phyloP scores from a whole-genome alignment of 2,888 invertebrate species.

The Trachelus iudaicus region DNA sequence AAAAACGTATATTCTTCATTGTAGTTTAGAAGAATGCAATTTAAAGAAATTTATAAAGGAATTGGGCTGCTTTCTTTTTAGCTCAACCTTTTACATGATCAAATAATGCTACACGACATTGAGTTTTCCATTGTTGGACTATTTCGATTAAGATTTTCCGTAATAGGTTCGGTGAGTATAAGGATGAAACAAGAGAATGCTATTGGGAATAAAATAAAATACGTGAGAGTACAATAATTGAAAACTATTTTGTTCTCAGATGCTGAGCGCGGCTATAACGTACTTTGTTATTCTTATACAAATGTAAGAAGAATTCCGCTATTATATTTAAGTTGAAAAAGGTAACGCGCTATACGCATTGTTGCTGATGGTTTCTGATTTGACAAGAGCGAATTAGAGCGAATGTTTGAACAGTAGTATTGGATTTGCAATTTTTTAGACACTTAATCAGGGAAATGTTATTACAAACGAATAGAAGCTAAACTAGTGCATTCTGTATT shows the following conservation, averaged over 20 bases:
- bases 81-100: not conserved
- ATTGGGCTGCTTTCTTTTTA: not conserved
- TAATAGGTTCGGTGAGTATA: not conserved
- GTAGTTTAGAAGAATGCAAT: not conserved
- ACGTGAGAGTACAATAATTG: not conserved
- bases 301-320: not conserved
- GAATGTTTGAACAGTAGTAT: not conserved
- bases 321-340: not conserved
- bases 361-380: not conserved
- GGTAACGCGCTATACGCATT: not conserved
- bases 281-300: not conserved
- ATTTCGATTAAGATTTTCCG: not conserved
- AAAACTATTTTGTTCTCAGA: not conserved
- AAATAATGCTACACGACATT: not conserved
- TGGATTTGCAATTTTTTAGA: not conserved
- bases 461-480: not conserved
- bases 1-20: not conserved
- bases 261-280: not conserved
- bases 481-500: not conserved
- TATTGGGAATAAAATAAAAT: not conserved
- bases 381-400: not conserved
- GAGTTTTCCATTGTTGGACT: not conserved
- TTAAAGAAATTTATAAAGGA: not conserved
- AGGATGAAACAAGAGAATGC: not conserved
- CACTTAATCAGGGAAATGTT: not conserved